phyloP scores from a whole-genome alignment of 2,797 vertebrate species.

The Ctenopoma kingsleyae region DNA sequence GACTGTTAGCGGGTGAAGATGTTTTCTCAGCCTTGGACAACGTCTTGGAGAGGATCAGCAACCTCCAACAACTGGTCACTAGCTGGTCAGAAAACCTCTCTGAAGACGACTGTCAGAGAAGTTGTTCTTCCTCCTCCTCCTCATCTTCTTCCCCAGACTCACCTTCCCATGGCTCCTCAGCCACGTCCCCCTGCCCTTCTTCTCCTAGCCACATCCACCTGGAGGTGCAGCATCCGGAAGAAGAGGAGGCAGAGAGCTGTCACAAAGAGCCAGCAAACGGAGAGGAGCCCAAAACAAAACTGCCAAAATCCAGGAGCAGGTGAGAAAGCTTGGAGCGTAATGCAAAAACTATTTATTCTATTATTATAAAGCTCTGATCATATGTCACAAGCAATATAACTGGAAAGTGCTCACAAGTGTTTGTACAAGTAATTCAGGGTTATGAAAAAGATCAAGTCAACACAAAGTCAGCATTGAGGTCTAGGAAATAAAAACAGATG shows the following conservation, averaged over 20 bases:
- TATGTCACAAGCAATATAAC: slow-evolving; percentile 23
- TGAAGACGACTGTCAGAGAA: slow-evolving; percentile 82
- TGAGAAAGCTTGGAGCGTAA: slow-evolving; percentile 28
- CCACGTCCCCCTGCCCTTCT: slow-evolving; percentile 77
- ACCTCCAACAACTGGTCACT: slow-evolving; percentile 87
- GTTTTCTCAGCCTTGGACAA: slow-evolving; percentile 89
- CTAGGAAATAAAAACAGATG: not conserved
- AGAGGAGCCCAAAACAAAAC: slow-evolving; percentile 36
- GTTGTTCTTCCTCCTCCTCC: slow-evolving; percentile 63
- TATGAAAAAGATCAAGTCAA: slow-evolving; percentile 8
- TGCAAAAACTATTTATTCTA: not conserved
- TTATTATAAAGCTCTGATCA: slow-evolving; percentile 2
- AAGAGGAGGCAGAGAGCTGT: slow-evolving; percentile 14
- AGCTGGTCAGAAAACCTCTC: slow-evolving; percentile 88
- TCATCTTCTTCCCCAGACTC: slow-evolving; percentile 51
- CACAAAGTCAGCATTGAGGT: not conserved
- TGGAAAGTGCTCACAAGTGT: slow-evolving; percentile 15
- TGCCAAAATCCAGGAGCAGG: slow-evolving; percentile 45
- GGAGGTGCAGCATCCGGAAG: slow-evolving; percentile 74
- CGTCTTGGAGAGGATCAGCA: slow-evolving; percentile 87
- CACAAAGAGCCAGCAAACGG: slow-evolving; percentile 53
- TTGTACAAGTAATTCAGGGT: slow-evolving; percentile 15
- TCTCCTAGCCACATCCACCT: slow-evolving; percentile 83
- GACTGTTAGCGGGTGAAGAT: slow-evolving; percentile 74
- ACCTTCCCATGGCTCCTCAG: slow-evolving; percentile 68